These are phyloP conservation scores for Furnarius figulus DNA, from an alignment of 2,113 vertebrate species.

Conservation along the genomic window DNA sequence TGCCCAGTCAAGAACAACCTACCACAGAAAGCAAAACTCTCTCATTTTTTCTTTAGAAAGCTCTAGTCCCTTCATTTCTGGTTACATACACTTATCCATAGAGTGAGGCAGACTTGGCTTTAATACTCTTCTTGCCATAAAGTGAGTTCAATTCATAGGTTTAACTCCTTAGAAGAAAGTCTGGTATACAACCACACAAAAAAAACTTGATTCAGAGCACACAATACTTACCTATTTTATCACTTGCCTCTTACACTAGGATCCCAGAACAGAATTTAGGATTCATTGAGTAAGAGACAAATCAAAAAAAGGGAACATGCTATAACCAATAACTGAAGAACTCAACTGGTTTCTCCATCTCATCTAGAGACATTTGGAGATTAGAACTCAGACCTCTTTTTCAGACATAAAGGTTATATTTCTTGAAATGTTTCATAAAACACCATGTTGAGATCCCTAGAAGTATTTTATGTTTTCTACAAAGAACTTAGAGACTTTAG, in stretches of 20 bases:
- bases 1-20: background rate
- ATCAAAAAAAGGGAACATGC: background rate
- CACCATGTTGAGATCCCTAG: background rate
- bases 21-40: background rate
- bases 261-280: background rate
- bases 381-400: background rate
- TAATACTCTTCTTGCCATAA: background rate
- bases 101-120: background rate
- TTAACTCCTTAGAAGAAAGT: background rate
- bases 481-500: background rate
- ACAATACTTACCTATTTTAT: background rate
- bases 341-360: background rate
- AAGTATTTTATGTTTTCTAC: background rate
- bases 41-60: background rate
- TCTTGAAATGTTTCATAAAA: background rate
- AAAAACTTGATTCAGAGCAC: background rate
- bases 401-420: background rate
- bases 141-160: background rate
- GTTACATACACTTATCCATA: background rate
- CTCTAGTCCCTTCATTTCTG: background rate
- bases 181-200: background rate
- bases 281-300: background rate
- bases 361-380: background rate
- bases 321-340: background rate
- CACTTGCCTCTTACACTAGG: background rate